Evolutionary conservation across 2,888 invertebrate species (phyloP), one percentile per base, ranked within the genome.

Genomic region (Hylaea fasciaria): DNA sequence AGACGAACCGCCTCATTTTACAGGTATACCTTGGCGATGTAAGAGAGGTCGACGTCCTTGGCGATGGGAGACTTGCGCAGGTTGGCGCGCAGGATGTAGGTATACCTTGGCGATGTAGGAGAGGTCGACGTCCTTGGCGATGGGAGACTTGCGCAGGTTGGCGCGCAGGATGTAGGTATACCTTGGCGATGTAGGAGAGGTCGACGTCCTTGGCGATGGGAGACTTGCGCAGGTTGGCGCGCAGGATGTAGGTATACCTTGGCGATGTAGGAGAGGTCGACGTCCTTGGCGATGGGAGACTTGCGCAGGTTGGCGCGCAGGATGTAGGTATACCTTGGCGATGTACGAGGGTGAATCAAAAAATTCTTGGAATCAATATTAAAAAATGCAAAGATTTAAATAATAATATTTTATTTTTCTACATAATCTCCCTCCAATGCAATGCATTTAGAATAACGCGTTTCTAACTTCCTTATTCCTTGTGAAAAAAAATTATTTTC

Each of bases 11-110:
- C n/a, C n/a, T n/a, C n/a, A n/a, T n/a, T n/a, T n/a, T n/a, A n/a
- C n/a, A n/a, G n/a, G n/a, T n/a, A n/a, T n/a, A 96, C 96, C 93
- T 97, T 97, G 64, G 97, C 96, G 80, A 97, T 96, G 87, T 96
- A 97, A 7, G 92, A 89, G 70, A 99, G 92, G 83, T 99, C 99
- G 39, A 99, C 98, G 81, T 99, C 98, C 93, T 96, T 96, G 57
- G 98, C 96, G 76, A 99, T 95, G 52, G 99, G 99, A 47, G 98
- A 98, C 89, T 99, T 99, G 79, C 99, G 88, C 74, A 99, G 93
- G 87, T 98, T 98, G 55, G 99, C 98, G 98, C 96, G 75, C 99
- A 96, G 0, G 99, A 99, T n/a, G n/a, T n/a, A n/a, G n/a, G n/a
- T n/a, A n/a, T n/a, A 96, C 96, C 93, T 97, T 97, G 64, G 97